Percentiles rank a stretch among this genome's conserved stretches.
These are phyloP conservation scores for Dissostichus mawsoni DNA, from an alignment of 2,113 vertebrate genomes.

Conservation along the genomic window DNA sequence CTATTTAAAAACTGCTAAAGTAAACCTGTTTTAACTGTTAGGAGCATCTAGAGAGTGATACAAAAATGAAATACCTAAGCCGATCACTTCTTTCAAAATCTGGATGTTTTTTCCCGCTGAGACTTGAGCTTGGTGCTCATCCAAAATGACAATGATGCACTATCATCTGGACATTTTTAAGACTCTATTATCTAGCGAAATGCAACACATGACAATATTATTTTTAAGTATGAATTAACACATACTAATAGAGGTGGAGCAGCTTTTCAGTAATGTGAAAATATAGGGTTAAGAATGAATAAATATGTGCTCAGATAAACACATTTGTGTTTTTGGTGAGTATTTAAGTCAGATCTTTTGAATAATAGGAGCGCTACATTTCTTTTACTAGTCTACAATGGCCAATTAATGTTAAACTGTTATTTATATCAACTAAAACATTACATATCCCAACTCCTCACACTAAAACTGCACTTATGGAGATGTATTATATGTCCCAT, in stretches of 20 bases:
- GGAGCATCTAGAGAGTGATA: background rate
- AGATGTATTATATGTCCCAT: background rate
- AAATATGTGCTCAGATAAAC: background rate
- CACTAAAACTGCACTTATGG: background rate
- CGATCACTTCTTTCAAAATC: background rate
- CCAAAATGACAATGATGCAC: background rate
- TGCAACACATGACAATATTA: background rate
- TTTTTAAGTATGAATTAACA: background rate
- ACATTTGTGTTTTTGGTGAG: background rate
- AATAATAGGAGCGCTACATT: background rate
- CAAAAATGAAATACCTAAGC: background rate
- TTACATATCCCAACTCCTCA: background rate
- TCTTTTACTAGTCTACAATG: constrained; percentile 9
- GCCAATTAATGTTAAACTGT: constrained; percentile 11
- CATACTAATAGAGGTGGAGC: background rate
- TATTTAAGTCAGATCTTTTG: background rate
- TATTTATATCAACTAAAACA: constrained; percentile 2
- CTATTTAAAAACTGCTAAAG: background rate
- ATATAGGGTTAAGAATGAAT: background rate
- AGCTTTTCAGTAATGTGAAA: background rate
- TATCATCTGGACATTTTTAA: background rate
- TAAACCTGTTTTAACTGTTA: constrained; percentile 7
- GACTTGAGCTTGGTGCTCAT: background rate
- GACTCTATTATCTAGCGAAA: background rate
- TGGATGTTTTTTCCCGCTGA: background rate